Evolutionary conservation across 2,797 vertebrate genomes (phyloP).

Genomic region (Poeciliopsis infans): DNA sequence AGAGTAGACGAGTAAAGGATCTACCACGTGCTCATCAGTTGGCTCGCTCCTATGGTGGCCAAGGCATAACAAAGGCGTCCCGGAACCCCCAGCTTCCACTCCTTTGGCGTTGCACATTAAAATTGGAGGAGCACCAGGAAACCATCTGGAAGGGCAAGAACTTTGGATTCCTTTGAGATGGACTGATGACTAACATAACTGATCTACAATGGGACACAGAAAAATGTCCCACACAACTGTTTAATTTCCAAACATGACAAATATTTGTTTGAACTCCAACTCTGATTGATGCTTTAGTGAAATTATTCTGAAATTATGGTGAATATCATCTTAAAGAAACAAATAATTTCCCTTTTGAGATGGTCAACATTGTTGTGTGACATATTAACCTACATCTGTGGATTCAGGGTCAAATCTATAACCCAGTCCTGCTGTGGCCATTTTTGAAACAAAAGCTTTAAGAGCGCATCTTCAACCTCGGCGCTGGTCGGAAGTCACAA

Average conservation of each 20-base stretch:
- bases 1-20: slow-evolving; percentile 52
- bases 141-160: slow-evolving; percentile 73
- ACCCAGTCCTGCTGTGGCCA: neutral
- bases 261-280: slow-evolving; percentile 17
- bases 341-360: neutral
- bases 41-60: slow-evolving; percentile 50
- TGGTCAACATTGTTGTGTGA: too few relatives aligned
- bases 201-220: slow-evolving; percentile 30
- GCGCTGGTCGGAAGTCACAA: neutral
- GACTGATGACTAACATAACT: slow-evolving; percentile 51
- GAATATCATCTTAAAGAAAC: neutral
- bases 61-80: slow-evolving; percentile 21
- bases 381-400: neutral
- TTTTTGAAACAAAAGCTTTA: neutral
- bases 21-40: slow-evolving; percentile 67
- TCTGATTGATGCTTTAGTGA: neutral
- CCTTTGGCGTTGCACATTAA: slow-evolving; percentile 61
- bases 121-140: slow-evolving; percentile 67
- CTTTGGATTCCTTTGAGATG: slow-evolving; percentile 32
- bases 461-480: neutral
- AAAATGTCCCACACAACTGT: slow-evolving; percentile 15
- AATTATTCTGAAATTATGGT: neutral
- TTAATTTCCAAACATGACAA: slow-evolving; percentile 13
- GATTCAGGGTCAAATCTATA: neutral
- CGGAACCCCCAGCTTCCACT: slow-evolving; percentile 47